Evolutionary conservation across 2,113 vertebrate genomes (phyloP), one percentile per base, ranked within the genome.

Genomic region (Meles meles): DNA sequence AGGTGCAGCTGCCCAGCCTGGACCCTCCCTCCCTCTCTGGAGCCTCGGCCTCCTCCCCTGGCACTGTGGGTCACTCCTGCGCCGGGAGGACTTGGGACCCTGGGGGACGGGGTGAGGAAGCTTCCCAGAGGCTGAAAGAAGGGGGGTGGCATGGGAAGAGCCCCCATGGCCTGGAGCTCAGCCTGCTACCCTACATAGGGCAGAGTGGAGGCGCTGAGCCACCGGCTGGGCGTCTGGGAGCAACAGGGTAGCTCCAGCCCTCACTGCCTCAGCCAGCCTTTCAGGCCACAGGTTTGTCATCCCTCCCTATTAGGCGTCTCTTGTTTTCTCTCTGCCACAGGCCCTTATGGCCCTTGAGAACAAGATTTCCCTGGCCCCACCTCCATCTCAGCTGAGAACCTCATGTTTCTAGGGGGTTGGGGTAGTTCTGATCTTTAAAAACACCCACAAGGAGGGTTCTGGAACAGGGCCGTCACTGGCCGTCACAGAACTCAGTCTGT

Each of bases 211-310:
- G 1, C 17, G 3, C 25, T 17, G 39, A 89, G 31, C 31, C 77
- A 65, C 82, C 52, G 72, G 23, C 61, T 47, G 39, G 52, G 3
- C 7, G 25, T 82, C 52, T 2, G 9, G 37, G 15, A 81, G n/a
- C 52, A 71, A 61, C 52, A 37, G 3, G 52, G 8, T 29, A 80
- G 76, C 93, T 18, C 5, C 18, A 1, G 13, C 2, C 34, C 8
- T 39, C 34, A 3, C 8, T 4, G 34, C 49, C 25, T 12, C 2
- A 0, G 37, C 37, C 37, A 7, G 31, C 14, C 17, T 1, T 42
- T 25, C 61, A 29, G 12, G 27, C 61, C 61, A 63, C 61, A 14
- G 63, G 13, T 65, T 7, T 65, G 61, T 7, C 7, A 13, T 15
- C 63, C 63, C 63, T 65, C 14, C 29, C 29, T 63, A 13, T 63